These are phyloP conservation scores for Shinisaurus crocodilurus DNA, from an alignment of 2,113 vertebrate genomes.

Conservation along the genomic window DNA sequence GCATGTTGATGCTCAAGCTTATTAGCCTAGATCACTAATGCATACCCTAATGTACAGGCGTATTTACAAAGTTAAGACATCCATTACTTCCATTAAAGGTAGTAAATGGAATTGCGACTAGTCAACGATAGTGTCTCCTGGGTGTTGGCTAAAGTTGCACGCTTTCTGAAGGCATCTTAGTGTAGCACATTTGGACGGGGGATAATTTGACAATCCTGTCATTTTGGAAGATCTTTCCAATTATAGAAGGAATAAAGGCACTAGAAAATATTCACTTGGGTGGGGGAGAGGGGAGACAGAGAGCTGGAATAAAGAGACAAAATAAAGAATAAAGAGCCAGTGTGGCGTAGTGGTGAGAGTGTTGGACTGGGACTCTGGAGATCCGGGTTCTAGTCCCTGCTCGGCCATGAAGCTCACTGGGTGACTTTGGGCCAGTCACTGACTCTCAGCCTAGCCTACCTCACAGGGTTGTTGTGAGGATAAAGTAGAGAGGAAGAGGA, in stretches of 20 bases:
- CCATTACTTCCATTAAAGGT: rapidly evolving
- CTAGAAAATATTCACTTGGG: not conserved
- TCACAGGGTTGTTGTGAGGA: no score
- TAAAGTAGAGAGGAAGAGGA: no score
- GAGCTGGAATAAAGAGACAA: not conserved
- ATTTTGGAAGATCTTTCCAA: not conserved
- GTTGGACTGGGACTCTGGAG: no score
- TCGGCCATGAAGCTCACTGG: no score
- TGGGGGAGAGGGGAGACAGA: not conserved
- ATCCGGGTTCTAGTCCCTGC: no score
- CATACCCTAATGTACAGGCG: constrained; percentile 1
- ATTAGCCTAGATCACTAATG: constrained; percentile 8
- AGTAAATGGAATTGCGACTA: not conserved
- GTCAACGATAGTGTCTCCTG: not conserved
- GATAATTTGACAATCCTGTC: not conserved
- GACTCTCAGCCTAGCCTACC: no score
- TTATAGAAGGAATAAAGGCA: not conserved
- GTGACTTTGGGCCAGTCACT: no score
- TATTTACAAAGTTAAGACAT: constrained; percentile 32
- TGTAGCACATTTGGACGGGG: not conserved
- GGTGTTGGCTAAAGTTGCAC: not conserved
- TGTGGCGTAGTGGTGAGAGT: no score
- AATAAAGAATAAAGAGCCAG: no score
- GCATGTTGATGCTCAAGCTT: not conserved
- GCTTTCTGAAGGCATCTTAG: not conserved